Evolutionary conservation across 2,113 vertebrate genomes (phyloP), one percentile per base, ranked within the genome.

Genomic region (Thermophis baileyi): DNA sequence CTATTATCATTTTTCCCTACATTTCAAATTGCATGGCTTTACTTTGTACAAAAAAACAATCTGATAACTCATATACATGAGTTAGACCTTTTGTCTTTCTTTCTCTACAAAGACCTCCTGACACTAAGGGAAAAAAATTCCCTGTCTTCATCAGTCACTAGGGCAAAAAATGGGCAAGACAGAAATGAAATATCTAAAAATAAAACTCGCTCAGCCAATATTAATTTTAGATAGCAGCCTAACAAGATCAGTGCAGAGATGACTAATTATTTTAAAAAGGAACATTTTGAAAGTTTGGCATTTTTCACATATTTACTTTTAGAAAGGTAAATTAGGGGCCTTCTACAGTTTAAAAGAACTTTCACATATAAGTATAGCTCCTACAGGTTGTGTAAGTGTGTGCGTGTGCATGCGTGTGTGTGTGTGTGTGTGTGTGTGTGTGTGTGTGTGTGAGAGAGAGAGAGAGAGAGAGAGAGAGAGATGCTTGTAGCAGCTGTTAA

Each of bases 151-250:
- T 92, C 93, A 96, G 96, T 95, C 87, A 93, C 57, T 92, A 93
- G 97, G 96, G 95, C 93, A 97, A 96, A 96, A 96, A 97, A 96
- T 93, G 96, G 97, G 95, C 94, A 96, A 96, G 96, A 96, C 87
- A 96, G 94, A 96, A 97, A 94, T 91, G 93, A 91, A 96, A 94
- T 92, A 96, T 97, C 93, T 96, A 96, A 96, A 97, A 97, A 94
- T 88, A 91, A 92, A 81, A 93, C 93, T 98, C 97, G 97, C 97
- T 98, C 97, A 97, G 95, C 97, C 98, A 95, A 97, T 98, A 97
- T 96, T 98, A 97, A 98, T 98, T 98, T 97, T 94, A 96, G 35
- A 96, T 94, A 93, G 92, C 92, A 93, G 95, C 93, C 94, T 95
- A 96, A 91, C 94, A 93, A 8, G 93, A 95, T 95, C 91, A 81